Percentiles rank a stretch among this genome's conserved stretches.
These are phyloP conservation scores for Melipona bicolor DNA, from an alignment of 2,888 invertebrate genomes.

Conservation along the genomic window DNA sequence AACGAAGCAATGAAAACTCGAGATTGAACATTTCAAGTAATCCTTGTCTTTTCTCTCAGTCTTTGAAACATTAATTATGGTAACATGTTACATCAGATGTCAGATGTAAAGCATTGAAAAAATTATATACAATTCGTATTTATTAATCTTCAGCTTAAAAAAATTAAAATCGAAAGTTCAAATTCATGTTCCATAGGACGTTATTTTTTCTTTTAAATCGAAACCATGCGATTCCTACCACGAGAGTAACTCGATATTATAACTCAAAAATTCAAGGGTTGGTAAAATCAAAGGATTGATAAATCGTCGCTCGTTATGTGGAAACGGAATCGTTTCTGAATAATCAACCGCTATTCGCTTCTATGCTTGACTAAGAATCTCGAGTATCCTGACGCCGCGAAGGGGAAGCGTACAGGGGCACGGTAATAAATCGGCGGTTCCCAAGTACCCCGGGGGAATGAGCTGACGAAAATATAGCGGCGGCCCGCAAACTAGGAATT, in stretches of 20 bases:
- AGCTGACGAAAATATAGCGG: conserved; percentile 83
- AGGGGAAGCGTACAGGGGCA: conserved; percentile 58
- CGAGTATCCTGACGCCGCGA: conserved; percentile 39
- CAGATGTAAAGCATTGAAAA: too few species aligned
- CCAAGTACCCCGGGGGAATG: conserved; percentile 77
- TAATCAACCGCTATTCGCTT: conserved; percentile 54
- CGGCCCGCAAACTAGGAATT: conserved; percentile 81
- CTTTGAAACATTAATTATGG: too few species aligned
- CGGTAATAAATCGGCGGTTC: conserved; percentile 80
- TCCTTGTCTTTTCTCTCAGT: too few species aligned
- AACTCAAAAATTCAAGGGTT: neutral
- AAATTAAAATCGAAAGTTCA: too few species aligned
- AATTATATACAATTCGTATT: too few species aligned
- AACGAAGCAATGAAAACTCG: too few species aligned
- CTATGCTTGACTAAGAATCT: conserved; percentile 64
- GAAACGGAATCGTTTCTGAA: conserved; percentile 40
- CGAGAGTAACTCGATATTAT: neutral
- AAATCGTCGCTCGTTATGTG: neutral
- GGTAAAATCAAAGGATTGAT: neutral
- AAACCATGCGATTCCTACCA: too few species aligned
- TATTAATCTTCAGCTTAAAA: too few species aligned
- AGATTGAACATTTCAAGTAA: too few species aligned
- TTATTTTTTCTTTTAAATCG: too few species aligned
- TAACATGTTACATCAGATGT: too few species aligned
- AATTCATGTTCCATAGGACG: too few species aligned